These are phyloP conservation scores for Euura saliciscinereae DNA, from an alignment of 1,140 invertebrate genomes.

Conservation along the genomic window DNA sequence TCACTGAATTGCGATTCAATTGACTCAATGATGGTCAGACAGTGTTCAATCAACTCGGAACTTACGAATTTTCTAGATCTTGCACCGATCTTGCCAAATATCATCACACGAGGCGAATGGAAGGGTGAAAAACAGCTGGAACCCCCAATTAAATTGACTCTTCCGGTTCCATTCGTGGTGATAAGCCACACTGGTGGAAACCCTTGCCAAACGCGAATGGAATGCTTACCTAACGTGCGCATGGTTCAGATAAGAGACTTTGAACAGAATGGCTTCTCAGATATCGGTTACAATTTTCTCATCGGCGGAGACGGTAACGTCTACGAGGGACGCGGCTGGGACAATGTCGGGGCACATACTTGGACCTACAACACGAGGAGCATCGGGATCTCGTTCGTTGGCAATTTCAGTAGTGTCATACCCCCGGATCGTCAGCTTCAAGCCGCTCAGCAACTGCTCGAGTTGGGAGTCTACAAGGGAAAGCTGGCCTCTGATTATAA, in stretches of 20 bases:
- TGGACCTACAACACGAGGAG: conserved; percentile 67
- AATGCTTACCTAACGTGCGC: conserved; percentile 61
- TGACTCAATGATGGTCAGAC: no score
- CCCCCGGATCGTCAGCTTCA: conserved; percentile 31
- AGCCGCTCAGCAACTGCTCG: conserved; percentile 36
- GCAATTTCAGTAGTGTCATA: conserved; percentile 60
- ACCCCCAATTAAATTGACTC: conserved; percentile 52
- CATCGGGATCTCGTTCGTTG: conserved; percentile 74
- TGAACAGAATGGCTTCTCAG: conserved; percentile 68
- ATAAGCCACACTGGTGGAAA: conserved; percentile 73
- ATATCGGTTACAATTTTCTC: conserved; percentile 77
- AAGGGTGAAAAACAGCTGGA: conserved; percentile 62
- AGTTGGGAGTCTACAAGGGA: conserved; percentile 36
- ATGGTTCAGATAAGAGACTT: conserved; percentile 76
- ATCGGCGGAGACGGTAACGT: conserved; percentile 78
- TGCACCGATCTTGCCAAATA: conserved; percentile 43
- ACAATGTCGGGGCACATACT: conserved; percentile 69
- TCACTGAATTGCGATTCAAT: no score
- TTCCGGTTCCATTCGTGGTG: conserved; percentile 75
- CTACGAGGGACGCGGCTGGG: conserved; percentile 80
- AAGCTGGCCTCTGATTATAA: conserved; percentile 43
- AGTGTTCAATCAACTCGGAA: no score
- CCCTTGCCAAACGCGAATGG: conserved; percentile 60
- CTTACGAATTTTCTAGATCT: neutral
- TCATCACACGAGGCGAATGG: conserved; percentile 67